Percentiles rank a stretch among this genome's conserved stretches.
Evolutionary conservation across 2,113 vertebrate genomes (phyloP).

Genomic region (Atherinomorus stipes): DNA sequence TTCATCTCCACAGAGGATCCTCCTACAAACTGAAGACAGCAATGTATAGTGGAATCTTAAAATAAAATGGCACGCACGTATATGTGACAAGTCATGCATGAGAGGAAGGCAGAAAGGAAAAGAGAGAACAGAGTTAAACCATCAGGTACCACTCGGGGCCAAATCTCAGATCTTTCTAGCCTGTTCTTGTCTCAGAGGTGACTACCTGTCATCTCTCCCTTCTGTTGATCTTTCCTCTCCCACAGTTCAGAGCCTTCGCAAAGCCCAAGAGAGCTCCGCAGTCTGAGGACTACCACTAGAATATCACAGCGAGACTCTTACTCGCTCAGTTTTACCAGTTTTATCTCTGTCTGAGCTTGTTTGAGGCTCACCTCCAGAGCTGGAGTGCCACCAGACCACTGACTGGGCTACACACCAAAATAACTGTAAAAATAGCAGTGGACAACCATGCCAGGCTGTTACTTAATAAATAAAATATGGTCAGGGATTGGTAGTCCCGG

Average conservation of each 20-base stretch:
- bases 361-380: conserved; percentile 54
- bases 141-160: conserved; percentile 58
- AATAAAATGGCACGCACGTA: background rate
- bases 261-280: conserved; percentile 58
- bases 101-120: background rate
- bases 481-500: conserved; percentile 31
- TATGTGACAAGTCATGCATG: conserved; percentile 13
- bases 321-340: conserved; percentile 51
- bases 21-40: background rate
- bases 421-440: conserved; percentile 53
- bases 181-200: conserved; percentile 66
- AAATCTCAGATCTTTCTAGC: conserved; percentile 59
- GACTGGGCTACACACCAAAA: conserved; percentile 47
- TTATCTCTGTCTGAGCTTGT: conserved; percentile 48
- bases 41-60: background rate
- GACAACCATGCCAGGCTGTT: conserved; percentile 38
- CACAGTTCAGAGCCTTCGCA: conserved; percentile 55
- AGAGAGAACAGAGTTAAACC: conserved; percentile 46
- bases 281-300: conserved; percentile 60
- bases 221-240: conserved; percentile 56
- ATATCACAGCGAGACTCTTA: conserved; percentile 52
- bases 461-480: conserved; percentile 44
- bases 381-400: conserved; percentile 40
- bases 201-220: conserved; percentile 68
- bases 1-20: background rate